Percentiles rank a stretch among this genome's conserved stretches.
Conservation (phyloP, 2,797 vertebrate species). For the Mus spretus region DNA sequence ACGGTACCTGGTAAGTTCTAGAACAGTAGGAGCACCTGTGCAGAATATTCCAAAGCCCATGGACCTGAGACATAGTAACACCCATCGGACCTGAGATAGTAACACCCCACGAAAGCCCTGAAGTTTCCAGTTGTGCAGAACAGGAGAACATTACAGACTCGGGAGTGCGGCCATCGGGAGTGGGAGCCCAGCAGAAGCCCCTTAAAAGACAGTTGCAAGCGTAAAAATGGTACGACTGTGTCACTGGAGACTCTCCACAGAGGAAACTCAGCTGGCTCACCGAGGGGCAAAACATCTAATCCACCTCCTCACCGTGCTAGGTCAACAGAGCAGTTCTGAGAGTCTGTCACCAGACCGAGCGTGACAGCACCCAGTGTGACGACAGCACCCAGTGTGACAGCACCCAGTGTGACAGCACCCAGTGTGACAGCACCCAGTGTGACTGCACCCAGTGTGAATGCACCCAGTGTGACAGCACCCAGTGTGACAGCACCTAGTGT, state of each 20-base stretch:
- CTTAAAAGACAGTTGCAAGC: background rate
- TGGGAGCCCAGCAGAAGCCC: background rate
- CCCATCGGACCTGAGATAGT: background rate
- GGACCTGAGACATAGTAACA: background rate
- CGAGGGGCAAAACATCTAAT: background rate
- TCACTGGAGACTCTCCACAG: too few species aligned
- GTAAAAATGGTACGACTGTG: background rate
- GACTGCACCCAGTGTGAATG: background rate
- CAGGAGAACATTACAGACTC: fast-evolving
- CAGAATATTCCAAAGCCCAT: background rate
- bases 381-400: background rate
- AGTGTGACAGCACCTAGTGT: too few species aligned
- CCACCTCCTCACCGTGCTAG: background rate
- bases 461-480: background rate
- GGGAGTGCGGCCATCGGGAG: fast-evolving
- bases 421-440: background rate
- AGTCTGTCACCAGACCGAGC: background rate
- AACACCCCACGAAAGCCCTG: background rate
- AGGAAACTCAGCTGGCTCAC: background rate
- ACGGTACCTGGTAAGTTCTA: background rate
- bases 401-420: background rate
- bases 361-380: background rate
- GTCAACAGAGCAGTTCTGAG: background rate
- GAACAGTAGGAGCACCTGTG: background rate
- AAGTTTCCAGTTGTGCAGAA: background rate